Evolutionary conservation across 1,140 invertebrate genomes (phyloP), one percentile per base, ranked within the genome.

Genomic region (Trachymyrmex cornetzi): DNA sequence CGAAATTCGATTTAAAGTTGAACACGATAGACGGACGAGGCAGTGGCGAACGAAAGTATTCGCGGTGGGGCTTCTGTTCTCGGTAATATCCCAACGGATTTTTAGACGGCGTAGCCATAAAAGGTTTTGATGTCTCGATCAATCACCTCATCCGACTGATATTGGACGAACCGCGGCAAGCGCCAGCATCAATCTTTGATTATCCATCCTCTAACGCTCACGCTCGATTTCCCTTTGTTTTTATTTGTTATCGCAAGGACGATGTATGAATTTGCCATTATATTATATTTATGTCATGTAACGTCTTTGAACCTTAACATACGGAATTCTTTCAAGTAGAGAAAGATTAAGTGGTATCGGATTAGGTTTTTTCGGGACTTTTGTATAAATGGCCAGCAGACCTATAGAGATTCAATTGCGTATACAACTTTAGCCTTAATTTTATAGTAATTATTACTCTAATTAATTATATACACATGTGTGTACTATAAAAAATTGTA

Each of bases 131-230:
- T 90, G 84, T 77, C 53, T 79, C 90, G 86, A 91, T 91, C 91
- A 90, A 91, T 91, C 91, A 91, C 75, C 61, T 77, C 12, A 71
- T 86, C 71, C 84, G 88, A 91, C 87, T 91, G 90, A 91, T 91
- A 90, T 90, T 90, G 91, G 53, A 91, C 86, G 82, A 88, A 85
- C 50, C 82, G 57, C 61, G 90, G 64, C 72, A 77, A 64, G 67
- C 64, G 34, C 72, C 44, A 38, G 85, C 90, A 91, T 92, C 91
- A 84, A 92, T 92, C 91, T 92, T 87, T 92, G 89, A 92, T 92
- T 92, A 92, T 89, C 86, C 77, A 87, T 75, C 87, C 77, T 71
- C 67, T 84, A 64, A 14, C 59, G 66, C 53, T 67, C 80, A 34
- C 50, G 34, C 34, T 22, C 24, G 59, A 88, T 77, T 63, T 80